Base-by-base conservation (phyloP, 2,113 vertebrate genomes). In the Macquaria australasica region DNA sequence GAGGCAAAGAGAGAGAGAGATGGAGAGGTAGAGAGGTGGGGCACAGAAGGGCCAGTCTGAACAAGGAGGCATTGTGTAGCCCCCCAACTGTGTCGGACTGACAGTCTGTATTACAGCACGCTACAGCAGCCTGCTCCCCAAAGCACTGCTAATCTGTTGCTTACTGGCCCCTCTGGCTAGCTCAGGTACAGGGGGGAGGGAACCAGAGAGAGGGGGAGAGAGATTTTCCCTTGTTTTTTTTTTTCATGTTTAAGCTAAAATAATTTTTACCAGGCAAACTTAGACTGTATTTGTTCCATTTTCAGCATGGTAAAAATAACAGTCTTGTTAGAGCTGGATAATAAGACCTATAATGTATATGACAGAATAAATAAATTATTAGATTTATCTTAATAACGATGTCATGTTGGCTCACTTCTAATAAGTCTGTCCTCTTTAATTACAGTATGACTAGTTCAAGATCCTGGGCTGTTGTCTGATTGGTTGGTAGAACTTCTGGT, bases 51-150 rank as follows among this genome's bases (percentile, higher is more conserved):
- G 86, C 83, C 88, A 89, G 89, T 88, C 89, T 81, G 90, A 95
- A 95, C 94, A 95, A 95, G 93, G 91, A 93, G 87, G 88, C 91
- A 91, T 94, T 95, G 94, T 94, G 90, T 88, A 43, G 88, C 84
- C 90, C 92, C 92, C 92, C 92, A 90, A 93, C 89, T 92, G 93
- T 88, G 90, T 87, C 37, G 75, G 88, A 92, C 90, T 94, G 93
- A 94, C 93, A 94, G 91, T 92, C 89, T 90, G 89, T 86, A 93
- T 94, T 93, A 93, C 85, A 87, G 87, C 92, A 94, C 82, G 92
- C 90, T 91, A 90, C 90, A 93, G 77, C 90, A 90, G 89, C 86
- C 90, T 41, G 74, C 83, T 90, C 88, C 81, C 87, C 70, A 87
- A 81, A 85, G 87, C 91, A 87, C 81, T 71, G 80, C 87, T 94